A percentile compares a stretch with the other conserved stretches of the same genome.
phyloP scores from a whole-genome alignment of 2,888 invertebrate species.

The Anoplius nigerrimus region DNA sequence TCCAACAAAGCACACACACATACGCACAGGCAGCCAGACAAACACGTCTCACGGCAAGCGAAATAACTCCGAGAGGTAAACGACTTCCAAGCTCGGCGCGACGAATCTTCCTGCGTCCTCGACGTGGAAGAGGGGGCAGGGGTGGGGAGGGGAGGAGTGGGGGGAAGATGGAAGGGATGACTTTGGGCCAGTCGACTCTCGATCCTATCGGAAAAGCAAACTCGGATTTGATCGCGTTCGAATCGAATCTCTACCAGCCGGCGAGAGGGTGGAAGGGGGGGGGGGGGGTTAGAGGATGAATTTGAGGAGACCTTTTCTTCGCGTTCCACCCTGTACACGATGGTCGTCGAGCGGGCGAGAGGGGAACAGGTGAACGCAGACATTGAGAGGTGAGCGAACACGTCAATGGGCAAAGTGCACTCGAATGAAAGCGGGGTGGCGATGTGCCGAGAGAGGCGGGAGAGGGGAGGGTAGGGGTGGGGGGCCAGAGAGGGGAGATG shows the following conservation, averaged over 20 bases:
- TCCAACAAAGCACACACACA: background rate
- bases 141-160: background rate
- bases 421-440: slow-evolving; percentile 32
- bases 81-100: slow-evolving; percentile 62
- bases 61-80: slow-evolving; percentile 68
- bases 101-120: slow-evolving; percentile 49
- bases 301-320: no score
- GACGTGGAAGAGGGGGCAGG: background rate
- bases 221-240: no score
- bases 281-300: no score
- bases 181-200: background rate
- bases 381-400: slow-evolving; percentile 22
- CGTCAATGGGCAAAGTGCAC: slow-evolving; percentile 40
- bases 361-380: background rate
- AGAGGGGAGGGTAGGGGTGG: slow-evolving; percentile 13
- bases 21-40: slow-evolving; percentile 9
- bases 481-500: background rate
- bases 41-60: slow-evolving; percentile 38
- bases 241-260: no score
- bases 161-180: slow-evolving; percentile 1
- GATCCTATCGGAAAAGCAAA: no score
- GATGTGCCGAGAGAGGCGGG: slow-evolving; percentile 50
- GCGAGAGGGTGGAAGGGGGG: no score
- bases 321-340: background rate
- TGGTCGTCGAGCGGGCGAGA: no score